Evolutionary conservation across 2,888 invertebrate genomes (phyloP).

Genomic region (Spodoptera exigua): DNA sequence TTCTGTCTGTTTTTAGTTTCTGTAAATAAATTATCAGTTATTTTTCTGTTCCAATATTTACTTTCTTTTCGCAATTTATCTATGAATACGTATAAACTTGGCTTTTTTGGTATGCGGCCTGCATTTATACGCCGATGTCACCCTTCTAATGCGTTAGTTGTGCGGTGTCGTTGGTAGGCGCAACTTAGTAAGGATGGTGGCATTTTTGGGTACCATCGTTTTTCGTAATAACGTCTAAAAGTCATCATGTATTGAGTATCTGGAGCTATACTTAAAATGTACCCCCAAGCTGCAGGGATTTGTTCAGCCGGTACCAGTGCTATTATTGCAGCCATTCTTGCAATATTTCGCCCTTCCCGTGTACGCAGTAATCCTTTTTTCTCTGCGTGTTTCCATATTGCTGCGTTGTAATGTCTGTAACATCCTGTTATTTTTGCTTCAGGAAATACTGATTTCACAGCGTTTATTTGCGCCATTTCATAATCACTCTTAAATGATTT

Average conservation of each 20-base stretch:
- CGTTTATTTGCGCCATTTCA: conserved; percentile 28
- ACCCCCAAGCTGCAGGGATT: conserved; percentile 14
- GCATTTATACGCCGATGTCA: conserved; percentile 33
- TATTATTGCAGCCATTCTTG: conserved; percentile 20
- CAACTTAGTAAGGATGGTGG: conserved; percentile 24
- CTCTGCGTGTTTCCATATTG: conserved; percentile 20
- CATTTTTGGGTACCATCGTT: conserved; percentile 27
- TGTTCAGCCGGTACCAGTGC: conserved; percentile 7
- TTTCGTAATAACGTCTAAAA: conserved; percentile 33
- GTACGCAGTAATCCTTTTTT: conserved; percentile 3
- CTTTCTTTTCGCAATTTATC: conserved; percentile 19
- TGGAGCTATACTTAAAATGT: conserved; percentile 16
- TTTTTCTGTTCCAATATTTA: conserved; percentile 18
- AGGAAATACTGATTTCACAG: conserved; percentile 20
- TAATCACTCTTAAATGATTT: conserved; percentile 23
- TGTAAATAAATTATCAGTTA: conserved; percentile 15
- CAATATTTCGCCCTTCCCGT: conserved; percentile 12
- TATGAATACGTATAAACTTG: conserved; percentile 15
- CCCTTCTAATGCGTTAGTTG: conserved; percentile 36
- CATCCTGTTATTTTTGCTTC: conserved; percentile 22
- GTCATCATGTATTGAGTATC: conserved; percentile 18
- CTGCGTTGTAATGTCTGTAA: conserved; percentile 20
- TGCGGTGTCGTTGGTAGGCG: conserved; percentile 31
- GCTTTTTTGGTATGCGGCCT: conserved; percentile 24
- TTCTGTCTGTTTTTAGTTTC: conserved; percentile 8